These are phyloP conservation scores for Aramus guarauna DNA, from an alignment of 2,113 vertebrate genomes.

Conservation along the genomic window DNA sequence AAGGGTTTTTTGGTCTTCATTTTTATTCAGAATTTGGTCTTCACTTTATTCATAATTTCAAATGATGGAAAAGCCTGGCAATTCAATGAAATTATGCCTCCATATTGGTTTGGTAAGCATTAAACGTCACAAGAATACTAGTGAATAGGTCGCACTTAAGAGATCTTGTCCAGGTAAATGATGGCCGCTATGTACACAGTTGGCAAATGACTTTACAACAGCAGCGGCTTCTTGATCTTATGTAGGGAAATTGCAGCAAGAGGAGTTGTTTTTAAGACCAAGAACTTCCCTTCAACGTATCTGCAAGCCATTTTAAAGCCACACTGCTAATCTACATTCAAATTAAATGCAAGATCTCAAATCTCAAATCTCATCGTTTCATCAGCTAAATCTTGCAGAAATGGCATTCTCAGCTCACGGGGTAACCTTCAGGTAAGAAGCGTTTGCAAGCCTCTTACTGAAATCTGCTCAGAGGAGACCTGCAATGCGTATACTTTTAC, in stretches of 20 bases:
- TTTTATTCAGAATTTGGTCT: not conserved
- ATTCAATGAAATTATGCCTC: not conserved
- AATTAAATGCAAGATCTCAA: not conserved
- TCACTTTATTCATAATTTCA: not conserved
- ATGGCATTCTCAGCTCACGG: not conserved
- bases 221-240: not conserved
- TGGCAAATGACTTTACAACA: not conserved
- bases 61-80: not conserved
- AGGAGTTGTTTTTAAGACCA: not conserved
- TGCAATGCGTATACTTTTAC: slow-evolving; percentile 86
- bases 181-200: not conserved
- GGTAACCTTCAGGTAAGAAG: slow-evolving; percentile 46
- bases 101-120: not conserved
- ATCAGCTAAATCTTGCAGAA: not conserved
- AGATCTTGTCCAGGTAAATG: not conserved
- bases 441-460: not conserved
- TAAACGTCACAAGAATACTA: not conserved
- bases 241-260: not conserved
- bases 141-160: not conserved
- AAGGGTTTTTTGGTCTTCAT: not conserved
- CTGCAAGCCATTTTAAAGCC: not conserved
- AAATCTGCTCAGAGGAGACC: slow-evolving; percentile 68
- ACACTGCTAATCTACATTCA: not conserved
- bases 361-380: not conserved
- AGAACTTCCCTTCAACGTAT: not conserved